A percentile compares a stretch with the other conserved stretches of the same genome.
These are phyloP conservation scores for Eulemur albifrons DNA, from an alignment of 2,797 vertebrate genomes.

Conservation along the genomic window DNA sequence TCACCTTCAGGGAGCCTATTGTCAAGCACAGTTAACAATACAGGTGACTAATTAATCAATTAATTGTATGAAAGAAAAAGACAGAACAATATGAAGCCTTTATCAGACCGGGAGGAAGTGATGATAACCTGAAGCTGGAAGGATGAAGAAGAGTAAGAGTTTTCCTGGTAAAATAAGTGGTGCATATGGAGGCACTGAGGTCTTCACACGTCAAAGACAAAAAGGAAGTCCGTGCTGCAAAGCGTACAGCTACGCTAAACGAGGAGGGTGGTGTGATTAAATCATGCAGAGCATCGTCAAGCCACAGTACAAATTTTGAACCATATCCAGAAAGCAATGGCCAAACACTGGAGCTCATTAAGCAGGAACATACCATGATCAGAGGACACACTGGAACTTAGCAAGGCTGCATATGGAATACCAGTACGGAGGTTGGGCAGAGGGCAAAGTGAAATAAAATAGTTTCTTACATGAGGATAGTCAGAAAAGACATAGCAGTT, in stretches of 20 bases:
- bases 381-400: neutral
- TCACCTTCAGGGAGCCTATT: neutral
- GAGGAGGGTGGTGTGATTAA: neutral
- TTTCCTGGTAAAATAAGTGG: neutral
- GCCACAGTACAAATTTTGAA: neutral
- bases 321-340: neutral
- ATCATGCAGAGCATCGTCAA: rapidly evolving
- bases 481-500: neutral
- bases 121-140: neutral
- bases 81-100: neutral
- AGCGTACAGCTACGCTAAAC: neutral
- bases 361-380: neutral
- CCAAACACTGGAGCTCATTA: neutral
- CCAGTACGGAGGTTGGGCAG: neutral
- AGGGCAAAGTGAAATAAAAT: neutral
- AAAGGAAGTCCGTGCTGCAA: neutral
- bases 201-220: neutral
- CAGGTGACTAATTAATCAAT: neutral
- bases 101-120: neutral
- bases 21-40: neutral
- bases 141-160: neutral
- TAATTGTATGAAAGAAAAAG: neutral
- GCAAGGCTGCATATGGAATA: neutral
- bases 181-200: neutral
- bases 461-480: neutral